Evolutionary conservation across 2,113 vertebrate species (phyloP), one percentile per base, ranked within the genome.

Genomic region (Equus quagga): DNA sequence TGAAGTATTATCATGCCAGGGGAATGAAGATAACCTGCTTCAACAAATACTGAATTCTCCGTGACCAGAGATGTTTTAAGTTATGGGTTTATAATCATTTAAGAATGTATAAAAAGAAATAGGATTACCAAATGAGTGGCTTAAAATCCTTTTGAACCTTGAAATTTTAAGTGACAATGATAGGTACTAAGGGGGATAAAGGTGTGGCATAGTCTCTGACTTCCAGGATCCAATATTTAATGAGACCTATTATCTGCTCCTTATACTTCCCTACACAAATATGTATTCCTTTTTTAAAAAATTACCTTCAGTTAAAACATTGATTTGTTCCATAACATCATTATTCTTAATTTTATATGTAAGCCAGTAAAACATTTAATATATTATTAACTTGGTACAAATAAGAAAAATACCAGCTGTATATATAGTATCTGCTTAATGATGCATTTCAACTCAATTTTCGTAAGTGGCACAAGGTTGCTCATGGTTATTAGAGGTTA

Each of bases 321-420:
- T 26, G 8, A 88, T 72, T 80, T 36, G 4, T 60, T 69, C 2
- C 8, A 44, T 58, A 56, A 15, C 0, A 65, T 60, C 9, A 81
- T 76, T 96, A 51, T 75, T 93, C n/a, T 86, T 82, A 69, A 51
- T 82, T 92, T 95, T 79, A 11, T 65, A 9, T 19, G 36, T 87
- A 62, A 97, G 51, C 15, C 10, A 62, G 18, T 70, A 83, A 69
- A 86, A 15, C 5, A 56, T 86, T 65, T 79, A 49, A 44, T 86
- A 15, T 54, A 49, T 76, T 58, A 65, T 44, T 84, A 90, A n/a
- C 7, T 80, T 49, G 76, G 62, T 13, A 36, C 36, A 89, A 91
- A 70, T 62, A 90, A 76, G 31, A 87, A 89, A 87, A 93, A 67
- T 56, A 51, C 12, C 13, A 58, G 8, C 4, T 6, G 36, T 41